Evolutionary conservation across 2,797 vertebrate genomes (phyloP), one percentile per base, ranked within the genome.

Genomic region (Eulemur coronatus): DNA sequence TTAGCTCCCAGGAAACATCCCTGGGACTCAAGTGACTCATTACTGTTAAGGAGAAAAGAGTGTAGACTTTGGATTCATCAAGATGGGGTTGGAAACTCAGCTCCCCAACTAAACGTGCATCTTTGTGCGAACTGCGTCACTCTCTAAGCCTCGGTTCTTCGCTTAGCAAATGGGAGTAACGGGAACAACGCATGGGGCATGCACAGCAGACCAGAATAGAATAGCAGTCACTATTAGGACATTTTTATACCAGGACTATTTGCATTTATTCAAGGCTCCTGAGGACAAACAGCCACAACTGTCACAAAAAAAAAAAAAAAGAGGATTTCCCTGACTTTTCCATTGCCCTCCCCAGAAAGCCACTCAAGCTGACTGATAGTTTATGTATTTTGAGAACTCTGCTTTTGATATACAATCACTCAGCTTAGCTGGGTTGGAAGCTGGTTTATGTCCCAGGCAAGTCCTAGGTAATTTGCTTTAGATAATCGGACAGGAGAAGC

Each of bases 1-100:
- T 92, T 48, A 88, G 78, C 84, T 46, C 85, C 69, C 38, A 86
- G 69, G 63, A 97, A 95, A 28, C 41, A 65, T 87, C 75, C 50
- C 35, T 15, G 41, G 87, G 78, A 57, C 41, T 26, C 57, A 43
- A 76, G 82, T 48, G 85, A 95, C 89, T 95, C 91, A 33, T 22
- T 18, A 57, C 38, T 70, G 67, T 55, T 65, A 61, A 84, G 65
- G 41, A 94, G 78, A 70, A 59, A 65, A 65, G 76, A 92, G 13
- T 3, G 26, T 48, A 73, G 61, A 57, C 61, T 87, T 80, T 9
- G 20, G 84, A 73, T 38, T 61, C 72, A 52, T 24, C 24, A 1
- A 20, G 70, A 22, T 24, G 8, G 50, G 46, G 4, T 9, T 80
- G 24, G 72, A 89, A 92, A 33, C 14, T 7, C 41, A 41, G 52